Percentiles rank a stretch among this genome's conserved stretches.
phyloP scores from a whole-genome alignment of 2,113 vertebrate species.

The Rhynchomys soricoides region DNA sequence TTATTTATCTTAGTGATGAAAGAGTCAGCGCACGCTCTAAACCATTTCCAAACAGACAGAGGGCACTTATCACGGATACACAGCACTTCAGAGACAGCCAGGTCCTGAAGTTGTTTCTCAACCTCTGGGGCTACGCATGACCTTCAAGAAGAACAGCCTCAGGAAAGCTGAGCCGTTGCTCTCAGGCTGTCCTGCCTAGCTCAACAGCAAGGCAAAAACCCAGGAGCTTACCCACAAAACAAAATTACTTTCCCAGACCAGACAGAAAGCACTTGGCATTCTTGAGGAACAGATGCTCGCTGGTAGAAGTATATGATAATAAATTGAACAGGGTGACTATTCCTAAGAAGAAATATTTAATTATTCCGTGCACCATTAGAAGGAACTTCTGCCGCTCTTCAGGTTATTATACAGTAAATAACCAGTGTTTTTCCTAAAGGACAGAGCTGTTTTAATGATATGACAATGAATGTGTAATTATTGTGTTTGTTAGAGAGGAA shows the following conservation, averaged over 20 bases:
- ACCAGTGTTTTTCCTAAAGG: slow-evolving; percentile 92
- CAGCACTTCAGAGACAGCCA: background rate
- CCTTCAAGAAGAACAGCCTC: background rate
- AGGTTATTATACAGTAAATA: slow-evolving; percentile 91
- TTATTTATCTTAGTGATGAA: background rate
- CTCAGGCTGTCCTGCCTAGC: background rate
- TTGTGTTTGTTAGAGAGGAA: slow-evolving; percentile 93
- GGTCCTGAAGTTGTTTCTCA: background rate
- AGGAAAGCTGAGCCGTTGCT: background rate
- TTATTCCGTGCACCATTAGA: slow-evolving; percentile 89
- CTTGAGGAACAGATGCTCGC: slow-evolving; percentile 78
- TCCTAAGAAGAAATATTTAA: slow-evolving; percentile 88
- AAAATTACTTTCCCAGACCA: slow-evolving; percentile 59
- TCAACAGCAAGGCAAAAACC: background rate
- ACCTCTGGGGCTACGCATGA: background rate
- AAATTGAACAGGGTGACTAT: slow-evolving; percentile 82
- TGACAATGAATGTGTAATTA: slow-evolving; percentile 94
- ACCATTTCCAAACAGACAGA: background rate
- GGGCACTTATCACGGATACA: background rate
- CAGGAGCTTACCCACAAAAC: background rate
- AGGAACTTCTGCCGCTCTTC: slow-evolving; percentile 90
- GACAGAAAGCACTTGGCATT: slow-evolving; percentile 65
- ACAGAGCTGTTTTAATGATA: slow-evolving; percentile 93
- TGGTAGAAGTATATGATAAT: slow-evolving; percentile 84
- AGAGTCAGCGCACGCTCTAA: background rate